A percentile compares a stretch with the other conserved stretches of the same genome.
Conservation (phyloP, 2,113 vertebrate species). For the Anoura caudifer region DNA sequence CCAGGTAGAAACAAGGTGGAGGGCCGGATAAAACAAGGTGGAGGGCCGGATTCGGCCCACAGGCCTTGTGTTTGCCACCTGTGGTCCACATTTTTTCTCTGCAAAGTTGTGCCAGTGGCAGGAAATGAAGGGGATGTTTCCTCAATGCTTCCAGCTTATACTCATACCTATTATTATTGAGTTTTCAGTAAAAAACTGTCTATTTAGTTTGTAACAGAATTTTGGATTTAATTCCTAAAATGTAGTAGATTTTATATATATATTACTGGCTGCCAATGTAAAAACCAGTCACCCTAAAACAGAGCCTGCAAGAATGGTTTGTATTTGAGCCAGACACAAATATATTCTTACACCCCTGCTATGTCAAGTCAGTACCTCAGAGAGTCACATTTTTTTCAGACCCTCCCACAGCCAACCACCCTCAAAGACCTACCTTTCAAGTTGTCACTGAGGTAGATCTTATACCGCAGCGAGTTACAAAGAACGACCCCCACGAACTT, state of each 20-base stretch:
- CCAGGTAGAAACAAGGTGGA: too few species aligned
- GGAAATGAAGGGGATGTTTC: background rate
- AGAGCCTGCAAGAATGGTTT: background rate
- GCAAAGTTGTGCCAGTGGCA: background rate
- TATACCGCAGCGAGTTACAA: conserved; percentile 97
- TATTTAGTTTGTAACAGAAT: background rate
- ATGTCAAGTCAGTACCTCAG: background rate
- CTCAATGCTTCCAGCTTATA: background rate
- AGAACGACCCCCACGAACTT: conserved; percentile 98
- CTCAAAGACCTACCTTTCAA: conserved; percentile 88
- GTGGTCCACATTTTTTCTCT: background rate
- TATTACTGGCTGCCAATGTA: background rate
- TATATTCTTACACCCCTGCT: background rate
- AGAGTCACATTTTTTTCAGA: background rate
- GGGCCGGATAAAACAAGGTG: too few species aligned
- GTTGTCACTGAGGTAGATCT: conserved; percentile 97
- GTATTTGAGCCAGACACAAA: background rate
- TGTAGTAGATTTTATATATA: background rate
- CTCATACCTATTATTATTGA: background rate
- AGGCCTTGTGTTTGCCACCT: too few species aligned
- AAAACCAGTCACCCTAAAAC: background rate
- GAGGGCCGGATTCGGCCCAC: too few species aligned
- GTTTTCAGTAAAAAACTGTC: background rate
- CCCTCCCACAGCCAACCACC: background rate
- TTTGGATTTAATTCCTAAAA: background rate